phyloP scores from a whole-genome alignment of 2,797 vertebrate species.

The Kryptopterus vitreolus region DNA sequence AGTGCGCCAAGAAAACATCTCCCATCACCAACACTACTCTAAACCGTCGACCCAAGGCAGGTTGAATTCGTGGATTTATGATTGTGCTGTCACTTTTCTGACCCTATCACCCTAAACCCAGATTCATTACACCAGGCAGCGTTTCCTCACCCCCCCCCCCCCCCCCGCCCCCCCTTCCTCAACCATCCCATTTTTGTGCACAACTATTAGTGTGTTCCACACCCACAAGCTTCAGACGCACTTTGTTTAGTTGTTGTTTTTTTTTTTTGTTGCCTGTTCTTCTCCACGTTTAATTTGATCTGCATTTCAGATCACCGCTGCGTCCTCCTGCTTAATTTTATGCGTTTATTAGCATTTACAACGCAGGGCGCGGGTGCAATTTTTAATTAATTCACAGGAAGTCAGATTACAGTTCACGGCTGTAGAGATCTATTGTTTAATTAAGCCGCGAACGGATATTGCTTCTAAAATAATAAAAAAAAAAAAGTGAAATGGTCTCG shows the following conservation, averaged over 20 bases:
- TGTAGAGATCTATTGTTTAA: constrained; percentile 20
- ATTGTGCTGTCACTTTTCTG: not conserved
- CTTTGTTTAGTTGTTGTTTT: no score
- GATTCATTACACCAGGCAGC: not conserved
- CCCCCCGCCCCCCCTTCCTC: no score
- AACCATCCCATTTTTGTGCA: not conserved
- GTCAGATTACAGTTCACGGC: not conserved
- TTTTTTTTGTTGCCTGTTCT: not conserved
- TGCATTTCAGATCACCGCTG: not conserved
- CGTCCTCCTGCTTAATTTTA: not conserved
- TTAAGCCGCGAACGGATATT: not conserved
- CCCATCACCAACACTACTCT: not conserved
- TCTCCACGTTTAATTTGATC: not conserved
- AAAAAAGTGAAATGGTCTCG: not conserved
- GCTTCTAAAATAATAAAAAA: not conserved
- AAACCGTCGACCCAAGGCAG: not conserved
- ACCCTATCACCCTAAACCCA: not conserved
- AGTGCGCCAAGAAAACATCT: not conserved
- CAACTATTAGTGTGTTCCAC: not conserved
- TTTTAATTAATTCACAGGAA: not conserved
- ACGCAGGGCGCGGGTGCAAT: not conserved
- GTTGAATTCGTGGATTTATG: not conserved
- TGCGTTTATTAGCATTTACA: not conserved
- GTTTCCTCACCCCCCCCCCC: no score
- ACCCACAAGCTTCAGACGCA: not conserved